Base-by-base conservation (phyloP, 2,113 vertebrate species). In the Platichthys stellatus region DNA sequence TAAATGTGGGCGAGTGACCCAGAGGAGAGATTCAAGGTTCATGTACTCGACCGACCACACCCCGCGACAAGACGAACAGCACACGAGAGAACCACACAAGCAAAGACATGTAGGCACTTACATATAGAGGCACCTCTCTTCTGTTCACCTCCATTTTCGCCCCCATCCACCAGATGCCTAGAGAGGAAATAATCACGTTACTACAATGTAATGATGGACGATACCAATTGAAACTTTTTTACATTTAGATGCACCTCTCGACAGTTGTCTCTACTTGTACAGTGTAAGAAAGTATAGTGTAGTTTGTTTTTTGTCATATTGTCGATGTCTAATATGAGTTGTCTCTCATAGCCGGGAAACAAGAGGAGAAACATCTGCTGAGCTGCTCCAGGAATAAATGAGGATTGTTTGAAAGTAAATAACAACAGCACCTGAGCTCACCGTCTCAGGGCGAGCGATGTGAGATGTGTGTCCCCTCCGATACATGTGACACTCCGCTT, bases 51-150 rank as follows among this genome's bases (percentile, higher is more conserved):
- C 24, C 28, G 24, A 51, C 28, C 58, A 5, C 51, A 61, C 67
- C 40, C 12, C 2, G 51, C 5, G 5, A 31, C 31, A 31, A 31
- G 31, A 31, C 6, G 1, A 31, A 7, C 31, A 31, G 31, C 51
- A 69, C 62, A 26, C 15, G 23, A 63, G 3, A 61, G 49, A 13
- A 23, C 8, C 8, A 51, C 43, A 63, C 23, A 62, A 9, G 17
- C 26, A 61, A 53, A 47, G 45, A 57, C 28, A 51, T 24, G 23
- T 0, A 10, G 18, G 56, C 51, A 94, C 97, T 98, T 95, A 97
- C 97, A 80, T 97, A 97, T 81, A 97, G 94, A 90, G 96, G 96
- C 72, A 94, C 95, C 94, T 96, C 93, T 66, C 74, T 24, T 90
- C 93, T 95, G 93, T 90, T 96, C 88, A 96, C 64, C 93, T 97